Percentiles rank a stretch among this genome's conserved stretches.
phyloP scores from a whole-genome alignment of 2,797 vertebrate genomes.

The Toxotes lorentzi region DNA sequence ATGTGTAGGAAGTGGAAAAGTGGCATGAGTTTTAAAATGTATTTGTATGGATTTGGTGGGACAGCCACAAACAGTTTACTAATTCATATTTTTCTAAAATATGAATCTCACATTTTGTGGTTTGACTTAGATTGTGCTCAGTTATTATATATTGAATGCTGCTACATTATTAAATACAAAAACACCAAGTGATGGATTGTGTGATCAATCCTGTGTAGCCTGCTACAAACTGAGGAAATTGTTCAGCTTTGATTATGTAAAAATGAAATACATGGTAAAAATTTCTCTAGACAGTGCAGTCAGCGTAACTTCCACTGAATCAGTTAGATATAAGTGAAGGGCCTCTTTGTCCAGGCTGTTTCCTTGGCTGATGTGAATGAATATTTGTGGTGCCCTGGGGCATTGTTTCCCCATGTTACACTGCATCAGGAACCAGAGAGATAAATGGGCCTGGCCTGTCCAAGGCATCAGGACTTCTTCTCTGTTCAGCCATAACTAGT shows the following conservation, averaged over 20 bases:
- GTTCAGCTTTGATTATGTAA: conserved; percentile 56
- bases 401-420: conserved; percentile 78
- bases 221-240: conserved; percentile 53
- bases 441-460: conserved; percentile 78
- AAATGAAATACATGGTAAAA: conserved; percentile 40
- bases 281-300: conserved; percentile 52
- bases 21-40: not conserved
- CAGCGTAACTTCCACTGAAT: conserved; percentile 49
- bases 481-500: conserved; percentile 75
- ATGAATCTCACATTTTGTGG: conserved; percentile 6
- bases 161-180: conserved; percentile 57
- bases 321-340: conserved; percentile 44
- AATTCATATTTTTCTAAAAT: conserved; percentile 15
- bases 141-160: conserved; percentile 39
- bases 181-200: conserved; percentile 52
- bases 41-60: conserved; percentile 18
- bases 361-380: conserved; percentile 71
- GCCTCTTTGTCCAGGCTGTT: conserved; percentile 54
- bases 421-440: conserved; percentile 78
- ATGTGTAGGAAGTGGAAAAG: not conserved
- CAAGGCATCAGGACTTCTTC: conserved; percentile 70
- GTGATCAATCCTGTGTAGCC: conserved; percentile 58
- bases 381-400: conserved; percentile 75
- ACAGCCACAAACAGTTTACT: conserved; percentile 13
- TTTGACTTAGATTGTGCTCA: conserved; percentile 24